Evolutionary conservation across 2,888 invertebrate genomes (phyloP), one percentile per base, ranked within the genome.

Genomic region (Bhutanitis thaidina): DNA sequence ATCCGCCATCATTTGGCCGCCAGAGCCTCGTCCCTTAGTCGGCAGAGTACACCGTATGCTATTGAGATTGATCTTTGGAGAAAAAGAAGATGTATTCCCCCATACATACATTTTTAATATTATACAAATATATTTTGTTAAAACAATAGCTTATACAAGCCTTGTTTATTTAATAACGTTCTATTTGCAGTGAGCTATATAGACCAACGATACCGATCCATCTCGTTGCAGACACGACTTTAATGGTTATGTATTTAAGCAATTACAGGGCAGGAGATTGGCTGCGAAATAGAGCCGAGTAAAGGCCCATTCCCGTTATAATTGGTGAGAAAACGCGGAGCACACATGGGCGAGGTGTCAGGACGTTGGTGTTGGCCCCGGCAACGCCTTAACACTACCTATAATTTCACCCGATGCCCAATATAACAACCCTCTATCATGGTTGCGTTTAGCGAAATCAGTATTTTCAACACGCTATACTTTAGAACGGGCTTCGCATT

Each of bases 291-390:
- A 62, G 62, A 55, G 60, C 57, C 62, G 60, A 62, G 62, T 67
- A 66, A 69, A 68, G 68, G 62, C 66, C 60, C 61, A 58, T 69
- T 79, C 74, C 86, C 86, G 86, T 86, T 86, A 87, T 86, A 86
- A 87, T 84, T 74, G 77, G 69, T 66, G 51, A 53, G 60, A 57
- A 64, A 70, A 65, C 67, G 13, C 39, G 20, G 37, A 62, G 65
- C 65, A 57, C 60, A 65, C 69, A 62, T 64, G 71, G 63, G 64
- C 64, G 71, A 80, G 79, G 84, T 85, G 86, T 85, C 85, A 79
- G 80, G 70, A 59, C 69, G 58, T 57, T 64, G 66, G 70, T 65
- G 62, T 54, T 60, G 62, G 62, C 64, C 58, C 63, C 56, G 57
- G 56, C 58, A 47, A 63, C 61, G 63, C 69, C 67, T 71, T 75